phyloP scores from a whole-genome alignment of 2,888 invertebrate genomes.

The Morpho deidamia region DNA sequence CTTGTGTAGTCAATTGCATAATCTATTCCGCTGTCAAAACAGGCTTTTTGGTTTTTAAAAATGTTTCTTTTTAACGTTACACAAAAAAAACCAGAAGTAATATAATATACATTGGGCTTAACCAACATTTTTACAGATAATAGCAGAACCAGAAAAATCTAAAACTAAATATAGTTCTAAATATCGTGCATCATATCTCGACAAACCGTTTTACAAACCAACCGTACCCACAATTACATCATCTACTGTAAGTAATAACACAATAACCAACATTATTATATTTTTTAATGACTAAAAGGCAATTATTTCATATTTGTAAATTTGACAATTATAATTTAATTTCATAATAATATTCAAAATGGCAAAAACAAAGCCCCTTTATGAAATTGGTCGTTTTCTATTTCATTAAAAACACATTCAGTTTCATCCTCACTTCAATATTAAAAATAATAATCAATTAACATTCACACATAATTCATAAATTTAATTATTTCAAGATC shows the following conservation, averaged over 20 bases:
- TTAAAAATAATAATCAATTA: not conserved
- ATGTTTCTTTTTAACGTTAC: not conserved
- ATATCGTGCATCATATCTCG: conserved; percentile 73
- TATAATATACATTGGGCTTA: conserved; percentile 1
- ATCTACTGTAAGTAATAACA: conserved; percentile 65
- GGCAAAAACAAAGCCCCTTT: conserved; percentile 67
- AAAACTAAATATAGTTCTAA: conserved; percentile 79
- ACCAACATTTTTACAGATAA: conserved; percentile 50
- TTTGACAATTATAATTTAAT: not conserved
- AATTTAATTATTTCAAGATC: not conserved
- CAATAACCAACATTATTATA: not conserved
- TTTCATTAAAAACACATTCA: not conserved
- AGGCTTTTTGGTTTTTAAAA: not conserved
- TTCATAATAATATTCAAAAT: conserved; percentile 7
- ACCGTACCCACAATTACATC: conserved; percentile 80
- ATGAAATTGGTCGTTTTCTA: conserved; percentile 57
- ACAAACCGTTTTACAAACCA: conserved; percentile 80
- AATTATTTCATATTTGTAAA: not conserved
- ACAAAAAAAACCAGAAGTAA: not conserved
- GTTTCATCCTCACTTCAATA: not conserved
- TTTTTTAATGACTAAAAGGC: not conserved
- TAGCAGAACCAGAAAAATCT: conserved; percentile 63
- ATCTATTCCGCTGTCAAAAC: too few relatives aligned
- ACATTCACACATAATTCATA: not conserved
- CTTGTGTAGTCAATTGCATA: too few relatives aligned